Conservation (phyloP, 2,888 invertebrate species). For the Fragum sueziense region DNA sequence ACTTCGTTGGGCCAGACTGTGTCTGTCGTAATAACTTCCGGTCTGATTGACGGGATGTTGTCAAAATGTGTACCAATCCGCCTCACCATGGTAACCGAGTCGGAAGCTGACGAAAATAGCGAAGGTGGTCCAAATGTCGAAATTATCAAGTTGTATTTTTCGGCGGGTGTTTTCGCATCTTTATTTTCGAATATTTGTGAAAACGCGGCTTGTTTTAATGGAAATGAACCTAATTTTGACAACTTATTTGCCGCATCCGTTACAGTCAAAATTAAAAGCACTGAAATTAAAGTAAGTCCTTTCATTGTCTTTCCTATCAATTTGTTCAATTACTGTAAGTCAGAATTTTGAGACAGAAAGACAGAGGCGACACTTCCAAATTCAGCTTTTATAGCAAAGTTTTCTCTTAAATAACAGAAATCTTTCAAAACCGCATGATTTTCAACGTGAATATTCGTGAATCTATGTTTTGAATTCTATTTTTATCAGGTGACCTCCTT, state of each 20-base stretch:
- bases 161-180: neutral
- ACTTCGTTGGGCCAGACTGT: conserved; percentile 66
- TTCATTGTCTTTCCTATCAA: neutral
- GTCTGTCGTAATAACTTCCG: conserved; percentile 52
- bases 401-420: neutral
- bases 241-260: neutral
- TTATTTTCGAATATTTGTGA: conserved; percentile 35
- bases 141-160: conserved; percentile 55
- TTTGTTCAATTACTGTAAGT: neutral
- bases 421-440: neutral
- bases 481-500: neutral
- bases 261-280: neutral
- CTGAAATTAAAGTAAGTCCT: neutral
- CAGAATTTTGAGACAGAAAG: neutral
- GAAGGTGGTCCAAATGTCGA: conserved; percentile 59
- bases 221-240: conserved; percentile 34
- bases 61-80: conserved; percentile 51
- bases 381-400: neutral
- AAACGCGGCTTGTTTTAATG: conserved; percentile 45
- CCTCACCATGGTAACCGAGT: conserved; percentile 55
- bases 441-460: neutral
- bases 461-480: neutral
- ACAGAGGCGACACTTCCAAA: neutral
- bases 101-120: conserved; percentile 48
- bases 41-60: conserved; percentile 38